Base-by-base conservation (phyloP, 2,888 invertebrate species). In the Nymphalis c-album region DNA sequence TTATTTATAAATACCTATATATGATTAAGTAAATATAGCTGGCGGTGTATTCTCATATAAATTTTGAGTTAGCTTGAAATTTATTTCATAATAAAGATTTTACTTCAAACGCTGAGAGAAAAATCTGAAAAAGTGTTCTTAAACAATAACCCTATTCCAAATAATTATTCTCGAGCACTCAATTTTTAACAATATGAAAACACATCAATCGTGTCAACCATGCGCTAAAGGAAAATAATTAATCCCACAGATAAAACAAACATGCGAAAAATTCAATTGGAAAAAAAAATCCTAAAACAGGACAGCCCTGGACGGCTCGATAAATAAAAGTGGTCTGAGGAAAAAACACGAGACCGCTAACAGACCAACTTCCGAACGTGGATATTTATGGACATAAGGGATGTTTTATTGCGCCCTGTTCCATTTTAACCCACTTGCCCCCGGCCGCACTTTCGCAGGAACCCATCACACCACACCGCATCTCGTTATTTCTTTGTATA, bases 321-420 rank as follows among this genome's bases (percentile, higher is more conserved):
- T 88, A 91, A 89, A 90, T 88, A 87, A 88, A 85, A 86, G 83
- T 83, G 85, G 84, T 83, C 81, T 76, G 73, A 71, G 75, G 78
- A 80, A 82, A 83, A 86, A 88, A 83, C 82, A 85, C 85, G 86
- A 88, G 85, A 90, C 91, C 91, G 86, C 91, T 89, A 91, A 91
- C 91, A 87, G 90, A 87, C 83, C 87, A 83, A 88, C 87, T 91
- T 91, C 91, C 90, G 89, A 90, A 90, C 85, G 75, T 74, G 85
- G 87, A 90, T 91, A 91, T 91, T 91, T 92, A 92, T 91, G 90
- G 88, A 85, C 85, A 87, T 85, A 85, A 88, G 90, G 91, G 91
- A 85, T 91, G 89, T 84, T 91, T 91, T 91, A 91, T 91, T 76
- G 88, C 86, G 74, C 81, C 76, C 78, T 87, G 86, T 85, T 84